Percentiles rank a stretch among this genome's conserved stretches.
Conservation (phyloP, 2,113 vertebrate species). For the Platysteira castanea region DNA sequence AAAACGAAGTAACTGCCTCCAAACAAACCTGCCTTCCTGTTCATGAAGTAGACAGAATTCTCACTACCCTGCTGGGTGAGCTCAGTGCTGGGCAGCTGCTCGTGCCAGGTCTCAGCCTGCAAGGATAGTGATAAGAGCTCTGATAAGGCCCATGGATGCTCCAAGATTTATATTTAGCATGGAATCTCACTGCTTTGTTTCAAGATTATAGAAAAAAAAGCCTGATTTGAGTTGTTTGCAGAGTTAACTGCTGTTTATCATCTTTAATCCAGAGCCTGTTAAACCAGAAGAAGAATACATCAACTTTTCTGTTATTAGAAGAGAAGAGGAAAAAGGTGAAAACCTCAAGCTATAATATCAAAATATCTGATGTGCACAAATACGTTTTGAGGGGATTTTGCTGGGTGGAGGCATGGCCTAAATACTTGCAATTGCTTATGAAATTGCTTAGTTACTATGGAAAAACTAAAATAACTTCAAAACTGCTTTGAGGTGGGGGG, state of each 20-base stretch:
- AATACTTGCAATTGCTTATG: neutral
- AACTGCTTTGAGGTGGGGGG: accelerated
- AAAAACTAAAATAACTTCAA: neutral
- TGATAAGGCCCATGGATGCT: neutral
- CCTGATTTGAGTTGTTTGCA: neutral
- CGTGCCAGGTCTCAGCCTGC: neutral
- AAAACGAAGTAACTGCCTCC: neutral
- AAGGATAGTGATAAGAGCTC: neutral
- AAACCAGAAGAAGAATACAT: constrained; percentile 34
- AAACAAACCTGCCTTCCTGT: neutral
- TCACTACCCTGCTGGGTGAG: neutral
- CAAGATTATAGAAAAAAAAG: neutral
- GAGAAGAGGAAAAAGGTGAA: constrained; percentile 49
- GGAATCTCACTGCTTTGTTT: neutral
- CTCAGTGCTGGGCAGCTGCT: neutral
- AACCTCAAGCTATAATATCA: neutral
- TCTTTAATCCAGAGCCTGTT: constrained; percentile 15
- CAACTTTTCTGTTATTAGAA: neutral
- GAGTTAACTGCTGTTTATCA: neutral
- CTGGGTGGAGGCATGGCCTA: neutral
- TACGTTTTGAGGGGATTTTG: neutral
- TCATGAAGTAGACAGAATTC: neutral
- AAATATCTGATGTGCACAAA: neutral
- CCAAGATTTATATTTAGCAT: neutral
- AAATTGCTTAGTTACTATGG: neutral